phyloP scores from a whole-genome alignment of 2,797 vertebrate genomes.

The Ctenosaura bakeri region DNA sequence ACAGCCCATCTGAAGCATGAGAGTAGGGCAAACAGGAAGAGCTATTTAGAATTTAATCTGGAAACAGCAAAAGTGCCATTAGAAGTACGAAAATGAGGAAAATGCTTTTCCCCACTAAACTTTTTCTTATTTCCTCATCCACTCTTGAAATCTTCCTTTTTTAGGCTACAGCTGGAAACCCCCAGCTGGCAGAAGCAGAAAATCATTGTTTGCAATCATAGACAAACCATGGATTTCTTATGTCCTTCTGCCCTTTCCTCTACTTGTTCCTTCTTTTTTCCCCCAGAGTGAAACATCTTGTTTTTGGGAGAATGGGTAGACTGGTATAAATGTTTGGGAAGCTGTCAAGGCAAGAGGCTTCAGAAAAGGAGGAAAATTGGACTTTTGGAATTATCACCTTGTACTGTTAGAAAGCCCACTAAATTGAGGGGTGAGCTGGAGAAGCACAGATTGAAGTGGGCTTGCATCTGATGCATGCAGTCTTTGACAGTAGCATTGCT shows the following conservation, averaged over 20 bases:
- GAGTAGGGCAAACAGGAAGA: too few relatives aligned
- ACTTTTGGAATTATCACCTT: not conserved
- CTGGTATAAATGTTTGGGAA: not conserved
- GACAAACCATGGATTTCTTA: not conserved
- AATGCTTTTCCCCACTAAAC: not conserved
- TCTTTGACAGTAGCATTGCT: not conserved
- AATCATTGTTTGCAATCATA: not conserved
- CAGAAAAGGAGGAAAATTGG: not conserved
- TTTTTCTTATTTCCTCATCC: too few relatives aligned
- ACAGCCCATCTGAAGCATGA: too few relatives aligned
- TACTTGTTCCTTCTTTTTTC: not conserved
- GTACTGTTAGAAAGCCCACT: not conserved
- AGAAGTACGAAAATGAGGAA: not conserved
- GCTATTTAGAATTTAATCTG: too few relatives aligned
- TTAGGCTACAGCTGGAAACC: not conserved
- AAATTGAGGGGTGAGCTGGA: not conserved
- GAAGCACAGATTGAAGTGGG: not conserved
- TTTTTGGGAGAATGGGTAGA: not conserved
- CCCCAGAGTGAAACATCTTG: not conserved
- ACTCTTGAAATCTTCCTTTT: too few relatives aligned
- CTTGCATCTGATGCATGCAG: not conserved
- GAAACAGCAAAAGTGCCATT: not conserved
- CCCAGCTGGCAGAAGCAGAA: not conserved
- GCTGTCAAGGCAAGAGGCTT: not conserved
- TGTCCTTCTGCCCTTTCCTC: not conserved